These are phyloP conservation scores for Eubasilissa splendida DNA, from an alignment of 2,888 invertebrate species.

Conservation along the genomic window DNA sequence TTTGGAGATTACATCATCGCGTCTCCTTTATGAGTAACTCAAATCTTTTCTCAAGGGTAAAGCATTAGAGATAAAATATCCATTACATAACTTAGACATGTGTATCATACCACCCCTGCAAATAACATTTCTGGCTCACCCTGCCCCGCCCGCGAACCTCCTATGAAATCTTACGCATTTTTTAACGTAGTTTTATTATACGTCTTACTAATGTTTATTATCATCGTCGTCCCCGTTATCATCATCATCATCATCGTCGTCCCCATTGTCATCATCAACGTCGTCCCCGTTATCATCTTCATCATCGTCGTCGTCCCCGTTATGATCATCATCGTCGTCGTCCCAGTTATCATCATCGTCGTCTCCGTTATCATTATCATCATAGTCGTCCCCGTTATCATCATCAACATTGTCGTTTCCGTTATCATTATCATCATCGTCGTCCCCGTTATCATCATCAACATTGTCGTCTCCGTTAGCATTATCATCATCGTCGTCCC, in stretches of 20 bases:
- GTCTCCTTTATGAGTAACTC: too few relatives aligned
- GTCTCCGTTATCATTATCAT: not conserved
- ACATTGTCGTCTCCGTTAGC: too few relatives aligned
- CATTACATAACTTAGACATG: too few relatives aligned
- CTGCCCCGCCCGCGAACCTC: too few relatives aligned
- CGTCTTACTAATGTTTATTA: not conserved
- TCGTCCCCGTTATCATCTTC: not conserved
- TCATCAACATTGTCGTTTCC: not conserved
- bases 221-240: not conserved
- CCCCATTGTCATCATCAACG: not conserved
- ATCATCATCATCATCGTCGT: not conserved
- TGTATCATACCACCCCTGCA: too few relatives aligned
- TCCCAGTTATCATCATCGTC: too few relatives aligned
- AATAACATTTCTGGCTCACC: too few relatives aligned
- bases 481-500: not conserved
- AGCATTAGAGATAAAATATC: too few relatives aligned
- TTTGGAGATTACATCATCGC: too few relatives aligned
- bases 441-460: not conserved
- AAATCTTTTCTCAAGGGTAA: too few relatives aligned
- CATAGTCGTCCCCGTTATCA: not conserved
- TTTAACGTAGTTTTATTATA: too few relatives aligned
- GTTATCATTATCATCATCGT: not conserved
- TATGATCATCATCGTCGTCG: not conserved
- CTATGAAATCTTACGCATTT: too few relatives aligned
- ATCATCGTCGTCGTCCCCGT: not conserved